These are phyloP conservation scores for Hippopotamyrus pictus DNA, from an alignment of 2,797 vertebrate genomes.

Conservation along the genomic window DNA sequence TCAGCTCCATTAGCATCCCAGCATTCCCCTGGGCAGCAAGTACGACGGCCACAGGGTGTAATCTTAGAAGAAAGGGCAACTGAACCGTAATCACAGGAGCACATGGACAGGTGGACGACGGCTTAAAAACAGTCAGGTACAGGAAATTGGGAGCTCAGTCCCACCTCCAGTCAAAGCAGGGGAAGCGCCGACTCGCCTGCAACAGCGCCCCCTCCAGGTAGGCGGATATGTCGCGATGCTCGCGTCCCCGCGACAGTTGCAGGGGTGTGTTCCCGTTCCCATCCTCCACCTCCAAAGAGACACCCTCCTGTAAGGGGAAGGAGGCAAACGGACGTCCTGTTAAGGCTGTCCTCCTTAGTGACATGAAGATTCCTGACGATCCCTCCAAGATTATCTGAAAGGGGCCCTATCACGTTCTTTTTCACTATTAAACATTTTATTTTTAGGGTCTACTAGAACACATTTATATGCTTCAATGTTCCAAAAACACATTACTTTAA, in stretches of 20 bases:
- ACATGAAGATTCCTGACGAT: not conserved
- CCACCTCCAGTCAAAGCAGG: conserved; percentile 36
- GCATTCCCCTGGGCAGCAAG: not conserved
- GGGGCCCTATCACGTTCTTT: not conserved
- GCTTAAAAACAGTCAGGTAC: not conserved
- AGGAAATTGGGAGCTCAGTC: not conserved
- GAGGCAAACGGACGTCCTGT: not conserved
- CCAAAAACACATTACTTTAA: not conserved
- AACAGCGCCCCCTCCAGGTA: conserved; percentile 21
- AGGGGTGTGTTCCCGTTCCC: conserved; percentile 36
- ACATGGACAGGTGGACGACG: not conserved
- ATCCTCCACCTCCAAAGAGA: conserved; percentile 31
- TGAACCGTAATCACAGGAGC: not conserved
- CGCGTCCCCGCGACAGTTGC: conserved; percentile 21
- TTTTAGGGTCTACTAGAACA: not conserved
- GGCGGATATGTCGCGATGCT: conserved; percentile 29
- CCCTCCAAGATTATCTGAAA: not conserved
- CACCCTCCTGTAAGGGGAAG: conserved; percentile 21
- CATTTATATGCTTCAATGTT: not conserved
- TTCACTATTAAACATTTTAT: not conserved
- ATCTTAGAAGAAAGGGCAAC: not conserved
- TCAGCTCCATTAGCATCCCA: not conserved
- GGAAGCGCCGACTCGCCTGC: conserved; percentile 23
- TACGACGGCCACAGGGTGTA: not conserved
- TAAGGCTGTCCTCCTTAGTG: not conserved